Conservation (phyloP, 2,888 invertebrate genomes). For the Erebia palarica region DNA sequence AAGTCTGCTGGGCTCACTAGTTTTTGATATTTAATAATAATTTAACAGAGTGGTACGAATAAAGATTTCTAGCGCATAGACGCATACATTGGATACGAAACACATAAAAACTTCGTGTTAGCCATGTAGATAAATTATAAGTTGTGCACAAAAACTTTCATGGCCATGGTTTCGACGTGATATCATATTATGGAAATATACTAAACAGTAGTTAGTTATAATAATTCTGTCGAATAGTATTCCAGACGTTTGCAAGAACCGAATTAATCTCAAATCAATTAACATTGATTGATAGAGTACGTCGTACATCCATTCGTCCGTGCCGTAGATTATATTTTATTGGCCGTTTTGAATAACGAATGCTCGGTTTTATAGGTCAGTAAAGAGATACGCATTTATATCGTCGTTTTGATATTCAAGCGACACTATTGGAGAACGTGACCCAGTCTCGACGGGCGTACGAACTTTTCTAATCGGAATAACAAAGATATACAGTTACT, state of each 20-base stretch:
- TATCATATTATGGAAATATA: conserved; percentile 24
- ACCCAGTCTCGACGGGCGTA: conserved; percentile 37
- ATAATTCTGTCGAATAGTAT: conserved; percentile 17
- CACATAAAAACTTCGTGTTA: not conserved
- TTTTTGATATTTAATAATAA: too few relatives aligned
- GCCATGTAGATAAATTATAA: conserved; percentile 4
- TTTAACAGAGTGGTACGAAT: not conserved
- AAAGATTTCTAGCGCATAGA: not conserved
- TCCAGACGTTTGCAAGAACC: conserved; percentile 24
- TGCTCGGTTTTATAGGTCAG: conserved; percentile 34
- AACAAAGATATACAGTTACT: conserved; percentile 35
- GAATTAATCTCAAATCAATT: conserved; percentile 22
- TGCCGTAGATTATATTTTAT: conserved; percentile 20
- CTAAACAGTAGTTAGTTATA: conserved; percentile 5
- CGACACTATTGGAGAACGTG: conserved; percentile 41
- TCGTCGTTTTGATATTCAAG: conserved; percentile 38
- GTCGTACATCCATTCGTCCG: conserved; percentile 8
- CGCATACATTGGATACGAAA: not conserved
- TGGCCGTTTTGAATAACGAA: conserved; percentile 22
- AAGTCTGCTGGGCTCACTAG: too few relatives aligned
- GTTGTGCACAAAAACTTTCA: conserved; percentile 23
- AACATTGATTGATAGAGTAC: conserved; percentile 14
- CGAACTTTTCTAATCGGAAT: conserved; percentile 36
- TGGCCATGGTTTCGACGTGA: conserved; percentile 23
- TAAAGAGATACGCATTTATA: conserved; percentile 37